Evolutionary conservation across 2,797 vertebrate genomes (phyloP), one percentile per base, ranked within the genome.

Genomic region (Alcedo atthis): DNA sequence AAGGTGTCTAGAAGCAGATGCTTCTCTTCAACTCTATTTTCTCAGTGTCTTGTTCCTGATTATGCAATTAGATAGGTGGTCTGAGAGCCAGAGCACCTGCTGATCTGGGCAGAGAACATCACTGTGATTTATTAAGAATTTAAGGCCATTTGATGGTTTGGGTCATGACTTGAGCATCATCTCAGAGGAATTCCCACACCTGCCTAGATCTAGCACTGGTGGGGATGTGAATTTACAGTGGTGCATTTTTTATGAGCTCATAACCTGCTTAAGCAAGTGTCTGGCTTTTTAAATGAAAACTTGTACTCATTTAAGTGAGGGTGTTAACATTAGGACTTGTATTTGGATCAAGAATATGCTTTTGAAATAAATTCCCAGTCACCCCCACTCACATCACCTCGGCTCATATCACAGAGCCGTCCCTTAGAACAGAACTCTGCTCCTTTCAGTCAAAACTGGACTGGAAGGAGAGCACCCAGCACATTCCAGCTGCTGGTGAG

Each of bases 11-110:
- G 81, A 82, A 75, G 85, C 70, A 86, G 87, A 75, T 81, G 58
- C 49, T 92, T 32, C 40, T 89, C 64, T 89, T 87, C 54, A 74
- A 1, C 59, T 90, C 40, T 13, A 57, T 87, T 92, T 94, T 75
- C 51, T 66, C 54, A 30, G 30, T 57, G 0, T 74, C 74, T 28
- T 84, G 6, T 45, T 85, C 42, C 40, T 78, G n/a, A 42, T 63
- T 8, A 70, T 61, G 53, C 53, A 30, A 4, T 81, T 59, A 80
- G 53, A 85, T 81, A 63, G 80, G 53, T 64, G 84, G 59, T 32
- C 61, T 89, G 49, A n/a, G 75, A 86, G 64, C n/a, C 75, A 2
- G 1, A 61, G 81, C 74, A 45, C 48, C 71, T 90, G 69, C 63
- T 64, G 14, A 28, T 20, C 13, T 78, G 81, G 71, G 32, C 43